These are phyloP conservation scores for Eueremaeus valkanovi DNA, from an alignment of 2,888 invertebrate species.

Conservation along the genomic window DNA sequence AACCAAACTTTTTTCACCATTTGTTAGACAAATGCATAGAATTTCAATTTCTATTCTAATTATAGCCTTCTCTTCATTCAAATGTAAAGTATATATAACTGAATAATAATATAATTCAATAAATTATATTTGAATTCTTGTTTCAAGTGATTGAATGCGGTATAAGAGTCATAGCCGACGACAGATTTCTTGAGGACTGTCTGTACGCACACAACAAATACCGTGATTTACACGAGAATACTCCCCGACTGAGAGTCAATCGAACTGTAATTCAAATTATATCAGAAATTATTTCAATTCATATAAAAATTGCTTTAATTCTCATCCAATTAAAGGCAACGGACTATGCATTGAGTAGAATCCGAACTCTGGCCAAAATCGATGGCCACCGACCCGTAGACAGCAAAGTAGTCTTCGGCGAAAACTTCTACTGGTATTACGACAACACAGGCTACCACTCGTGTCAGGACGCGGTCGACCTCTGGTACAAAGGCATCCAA, in stretches of 20 bases:
- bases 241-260: conserved; percentile 12
- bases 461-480: conserved; percentile 29
- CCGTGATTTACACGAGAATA: conserved; percentile 34
- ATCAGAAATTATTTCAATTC: neutral
- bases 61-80: neutral
- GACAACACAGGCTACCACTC: conserved; percentile 23
- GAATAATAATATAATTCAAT: neutral
- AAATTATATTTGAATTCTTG: neutral
- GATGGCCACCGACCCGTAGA: neutral
- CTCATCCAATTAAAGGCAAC: too few species aligned
- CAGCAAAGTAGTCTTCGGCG: conserved; percentile 9
- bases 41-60: neutral
- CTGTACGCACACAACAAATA: conserved; percentile 14
- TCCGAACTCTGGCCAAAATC: conserved; percentile 32
- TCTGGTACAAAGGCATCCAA: conserved; percentile 28
- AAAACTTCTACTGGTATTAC: conserved; percentile 40
- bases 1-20: too few species aligned
- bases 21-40: neutral
- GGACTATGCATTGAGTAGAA: conserved; percentile 34
- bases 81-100: neutral
- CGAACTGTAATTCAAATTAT: conserved; percentile 28
- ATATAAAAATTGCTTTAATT: neutral
- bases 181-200: conserved; percentile 14
- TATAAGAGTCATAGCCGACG: conserved; percentile 3
- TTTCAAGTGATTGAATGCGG: neutral